Evolutionary conservation across 2,113 vertebrate species (phyloP).

Genomic region (Polypterus senegalus): DNA sequence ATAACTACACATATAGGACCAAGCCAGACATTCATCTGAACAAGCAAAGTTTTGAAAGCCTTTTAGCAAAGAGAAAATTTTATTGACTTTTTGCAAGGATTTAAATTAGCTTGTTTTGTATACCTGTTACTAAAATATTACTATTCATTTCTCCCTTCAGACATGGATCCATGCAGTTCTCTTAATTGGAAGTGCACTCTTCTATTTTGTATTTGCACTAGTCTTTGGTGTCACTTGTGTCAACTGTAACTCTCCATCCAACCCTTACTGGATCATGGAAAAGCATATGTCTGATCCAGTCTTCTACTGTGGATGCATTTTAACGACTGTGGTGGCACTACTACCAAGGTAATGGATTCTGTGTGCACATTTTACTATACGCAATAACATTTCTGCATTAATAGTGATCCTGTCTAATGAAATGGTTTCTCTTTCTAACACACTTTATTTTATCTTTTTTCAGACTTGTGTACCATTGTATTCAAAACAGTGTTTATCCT

Average conservation of each 20-base stretch:
- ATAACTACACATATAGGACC: too few relatives aligned
- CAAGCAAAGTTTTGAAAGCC: too few relatives aligned
- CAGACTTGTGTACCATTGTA: slow-evolving; percentile 54
- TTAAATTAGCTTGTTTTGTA: too few relatives aligned
- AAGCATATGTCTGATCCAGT: slow-evolving; percentile 54
- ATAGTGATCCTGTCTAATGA: background rate
- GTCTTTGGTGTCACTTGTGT: slow-evolving; percentile 55
- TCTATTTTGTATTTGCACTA: slow-evolving; percentile 64
- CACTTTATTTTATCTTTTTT: slow-evolving; percentile 16
- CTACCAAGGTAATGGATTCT: slow-evolving; percentile 61
- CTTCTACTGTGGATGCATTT: slow-evolving; percentile 65
- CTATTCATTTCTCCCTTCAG: slow-evolving; percentile 39
- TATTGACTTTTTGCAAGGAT: too few relatives aligned
- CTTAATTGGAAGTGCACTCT: slow-evolving; percentile 44
- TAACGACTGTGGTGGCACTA: slow-evolving; percentile 64
- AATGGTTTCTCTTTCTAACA: background rate
- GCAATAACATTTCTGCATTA: background rate
- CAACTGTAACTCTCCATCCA: slow-evolving; percentile 61
- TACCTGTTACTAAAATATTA: too few relatives aligned
- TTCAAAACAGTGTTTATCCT: slow-evolving; percentile 49
- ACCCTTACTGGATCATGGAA: slow-evolving; percentile 65
- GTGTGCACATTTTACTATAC: background rate
- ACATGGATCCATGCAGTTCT: slow-evolving; percentile 66
- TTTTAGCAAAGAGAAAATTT: too few relatives aligned
- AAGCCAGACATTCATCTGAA: too few relatives aligned